Evolutionary conservation across 2,113 vertebrate species (phyloP).

Genomic region (Polypterus bichir): DNA sequence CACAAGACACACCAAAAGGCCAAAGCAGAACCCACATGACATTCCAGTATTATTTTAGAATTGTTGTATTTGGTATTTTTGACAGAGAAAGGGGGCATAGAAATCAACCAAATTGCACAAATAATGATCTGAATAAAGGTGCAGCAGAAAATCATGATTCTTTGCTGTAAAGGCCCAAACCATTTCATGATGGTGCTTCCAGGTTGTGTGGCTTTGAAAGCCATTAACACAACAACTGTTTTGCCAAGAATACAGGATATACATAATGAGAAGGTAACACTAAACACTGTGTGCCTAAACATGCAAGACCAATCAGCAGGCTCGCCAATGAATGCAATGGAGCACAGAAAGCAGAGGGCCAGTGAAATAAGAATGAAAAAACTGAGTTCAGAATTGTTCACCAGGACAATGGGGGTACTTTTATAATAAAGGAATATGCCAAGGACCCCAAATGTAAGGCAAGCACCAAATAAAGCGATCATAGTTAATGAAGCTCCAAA

Average conservation of each 20-base stretch:
- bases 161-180: slow-evolving; percentile 26
- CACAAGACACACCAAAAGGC: slow-evolving; percentile 29
- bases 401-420: slow-evolving; percentile 28
- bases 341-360: slow-evolving; percentile 42
- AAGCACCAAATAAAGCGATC: slow-evolving; percentile 29
- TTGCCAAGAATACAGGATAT: slow-evolving; percentile 29
- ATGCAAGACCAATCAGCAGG: slow-evolving; percentile 28
- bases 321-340: slow-evolving; percentile 41
- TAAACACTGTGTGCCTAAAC: slow-evolving; percentile 25
- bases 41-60: slow-evolving; percentile 30
- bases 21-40: slow-evolving; percentile 24
- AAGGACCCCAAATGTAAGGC: slow-evolving; percentile 17
- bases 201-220: slow-evolving; percentile 28
- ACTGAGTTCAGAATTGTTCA: slow-evolving; percentile 45
- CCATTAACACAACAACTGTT: slow-evolving; percentile 29
- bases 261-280: slow-evolving; percentile 26
- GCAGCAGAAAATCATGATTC: slow-evolving; percentile 21
- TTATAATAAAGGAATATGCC: slow-evolving; percentile 24
- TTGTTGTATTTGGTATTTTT: slow-evolving; percentile 22
- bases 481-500: slow-evolving; percentile 43
- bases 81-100: slow-evolving; percentile 24
- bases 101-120: slow-evolving; percentile 24
- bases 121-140: slow-evolving; percentile 23
- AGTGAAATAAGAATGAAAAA: slow-evolving; percentile 43
- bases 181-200: slow-evolving; percentile 25